Conservation (phyloP, 2,797 vertebrate species). For the Halcyon badia region DNA sequence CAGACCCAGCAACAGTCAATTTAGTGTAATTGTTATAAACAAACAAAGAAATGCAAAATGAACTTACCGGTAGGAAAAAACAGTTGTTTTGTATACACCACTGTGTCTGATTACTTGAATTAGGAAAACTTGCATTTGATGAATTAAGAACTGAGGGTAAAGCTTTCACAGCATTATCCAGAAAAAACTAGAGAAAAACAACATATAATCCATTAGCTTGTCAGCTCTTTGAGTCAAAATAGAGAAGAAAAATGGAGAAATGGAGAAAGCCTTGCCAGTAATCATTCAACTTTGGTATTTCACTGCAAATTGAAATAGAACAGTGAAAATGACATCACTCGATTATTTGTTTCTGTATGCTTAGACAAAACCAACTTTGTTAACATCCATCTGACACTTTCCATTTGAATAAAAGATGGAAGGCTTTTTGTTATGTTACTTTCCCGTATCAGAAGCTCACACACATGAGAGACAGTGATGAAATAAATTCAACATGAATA, state of each 20-base stretch:
- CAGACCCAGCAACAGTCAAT: neutral
- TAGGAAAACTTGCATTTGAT: slow-evolving; percentile 87
- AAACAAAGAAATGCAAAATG: neutral
- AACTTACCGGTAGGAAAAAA: slow-evolving; percentile 97
- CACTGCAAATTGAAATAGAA: neutral
- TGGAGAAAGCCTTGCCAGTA: neutral
- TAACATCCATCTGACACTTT: neutral
- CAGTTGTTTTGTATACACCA: slow-evolving; percentile 86
- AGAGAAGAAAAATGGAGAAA: neutral
- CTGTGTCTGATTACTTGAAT: slow-evolving; percentile 79
- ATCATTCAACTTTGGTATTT: neutral
- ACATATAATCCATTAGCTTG: slow-evolving; percentile 35
- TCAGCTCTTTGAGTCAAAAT: neutral
- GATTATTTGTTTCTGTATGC: neutral
- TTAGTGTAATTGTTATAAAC: neutral
- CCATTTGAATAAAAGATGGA: neutral
- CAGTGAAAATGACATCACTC: neutral
- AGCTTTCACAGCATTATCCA: slow-evolving; percentile 83
- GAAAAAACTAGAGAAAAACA: slow-evolving; percentile 90
- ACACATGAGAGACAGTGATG: neutral
- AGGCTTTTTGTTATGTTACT: neutral
- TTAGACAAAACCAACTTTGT: neutral
- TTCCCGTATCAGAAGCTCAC: neutral
- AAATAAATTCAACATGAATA: neutral
- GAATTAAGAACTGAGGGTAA: slow-evolving; percentile 83